phyloP scores from a whole-genome alignment of 2,888 invertebrate genomes.

The Dendrolimus pini region DNA sequence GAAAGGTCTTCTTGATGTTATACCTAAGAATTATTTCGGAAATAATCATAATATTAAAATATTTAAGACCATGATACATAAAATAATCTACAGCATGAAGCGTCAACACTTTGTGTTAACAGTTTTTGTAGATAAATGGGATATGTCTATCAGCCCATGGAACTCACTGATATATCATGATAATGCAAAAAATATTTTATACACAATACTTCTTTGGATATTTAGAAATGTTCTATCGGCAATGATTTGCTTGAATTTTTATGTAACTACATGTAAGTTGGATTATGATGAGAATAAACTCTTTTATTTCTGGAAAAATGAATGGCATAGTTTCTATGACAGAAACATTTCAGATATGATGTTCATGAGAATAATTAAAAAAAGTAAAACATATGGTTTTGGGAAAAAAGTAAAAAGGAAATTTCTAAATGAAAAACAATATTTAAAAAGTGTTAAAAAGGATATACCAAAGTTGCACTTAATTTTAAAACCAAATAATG shows the following conservation, averaged over 20 bases:
- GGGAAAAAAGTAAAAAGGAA: conserved; percentile 38
- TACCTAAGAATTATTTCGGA: conserved; percentile 48
- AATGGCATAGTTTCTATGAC: conserved; percentile 68
- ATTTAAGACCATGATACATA: conserved; percentile 38
- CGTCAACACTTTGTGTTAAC: conserved; percentile 43
- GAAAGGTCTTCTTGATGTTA: conserved; percentile 37
- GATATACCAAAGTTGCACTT: conserved; percentile 56
- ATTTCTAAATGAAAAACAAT: conserved; percentile 25
- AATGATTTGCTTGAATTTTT: conserved; percentile 58
- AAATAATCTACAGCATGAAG: conserved; percentile 52
- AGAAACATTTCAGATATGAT: conserved; percentile 47
- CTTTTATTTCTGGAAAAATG: conserved; percentile 55
- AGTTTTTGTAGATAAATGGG: conserved; percentile 43
- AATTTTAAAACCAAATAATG: conserved; percentile 49
- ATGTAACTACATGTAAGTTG: conserved; percentile 60
- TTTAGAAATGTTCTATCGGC: conserved; percentile 45
- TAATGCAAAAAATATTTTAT: conserved; percentile 24
- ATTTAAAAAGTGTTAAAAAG: conserved; percentile 34
- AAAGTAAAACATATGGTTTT: conserved; percentile 34
- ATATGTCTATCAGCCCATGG: conserved; percentile 40
- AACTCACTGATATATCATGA: conserved; percentile 9
- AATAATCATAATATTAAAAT: conserved; percentile 44
- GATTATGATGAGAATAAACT: conserved; percentile 60
- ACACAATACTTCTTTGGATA: conserved; percentile 41
- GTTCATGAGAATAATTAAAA: conserved; percentile 38